Evolutionary conservation across 92 coral and sea anemone species (phyloP).

Genomic region (Micromussa lordhowensis): DNA sequence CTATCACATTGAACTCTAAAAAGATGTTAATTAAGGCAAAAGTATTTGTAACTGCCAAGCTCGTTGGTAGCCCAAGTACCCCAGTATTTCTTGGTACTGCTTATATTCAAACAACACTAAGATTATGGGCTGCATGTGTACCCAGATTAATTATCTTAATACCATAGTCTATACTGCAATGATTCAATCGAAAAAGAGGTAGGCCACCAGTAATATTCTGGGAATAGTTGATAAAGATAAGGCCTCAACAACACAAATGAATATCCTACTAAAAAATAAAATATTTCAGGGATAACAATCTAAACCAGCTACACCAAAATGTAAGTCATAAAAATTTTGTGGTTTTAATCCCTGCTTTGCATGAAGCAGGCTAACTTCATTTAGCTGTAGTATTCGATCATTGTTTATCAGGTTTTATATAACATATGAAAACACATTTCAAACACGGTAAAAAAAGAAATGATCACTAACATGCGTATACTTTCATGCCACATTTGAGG

Average conservation of each 20-base stretch:
- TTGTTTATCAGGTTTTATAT: conserved; percentile 1
- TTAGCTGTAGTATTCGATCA: not conserved
- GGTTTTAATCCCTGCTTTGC: not conserved
- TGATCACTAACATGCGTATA: not conserved
- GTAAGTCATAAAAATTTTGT: not conserved
- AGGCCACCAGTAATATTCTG: too few relatives aligned
- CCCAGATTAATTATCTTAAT: not conserved
- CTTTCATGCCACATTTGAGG: not conserved
- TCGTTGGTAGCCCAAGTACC: not conserved
- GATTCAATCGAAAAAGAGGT: too few relatives aligned
- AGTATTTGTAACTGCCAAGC: not conserved
- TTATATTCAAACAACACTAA: not conserved
- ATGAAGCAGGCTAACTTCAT: not conserved
- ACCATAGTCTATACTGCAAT: too few relatives aligned
- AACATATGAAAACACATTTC: not conserved
- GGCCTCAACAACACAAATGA: too few relatives aligned
- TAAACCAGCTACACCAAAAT: too few relatives aligned
- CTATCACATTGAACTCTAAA: conserved; percentile 23
- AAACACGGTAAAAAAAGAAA: not conserved
- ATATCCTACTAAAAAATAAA: too few relatives aligned
- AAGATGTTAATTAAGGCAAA: not conserved
- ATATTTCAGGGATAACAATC: too few relatives aligned
- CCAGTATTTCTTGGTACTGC: conserved; percentile 8
- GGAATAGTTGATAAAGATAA: too few relatives aligned
- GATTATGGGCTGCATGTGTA: not conserved